Conservation (phyloP, 1,140 invertebrate species). For the Cydia splendana region DNA sequence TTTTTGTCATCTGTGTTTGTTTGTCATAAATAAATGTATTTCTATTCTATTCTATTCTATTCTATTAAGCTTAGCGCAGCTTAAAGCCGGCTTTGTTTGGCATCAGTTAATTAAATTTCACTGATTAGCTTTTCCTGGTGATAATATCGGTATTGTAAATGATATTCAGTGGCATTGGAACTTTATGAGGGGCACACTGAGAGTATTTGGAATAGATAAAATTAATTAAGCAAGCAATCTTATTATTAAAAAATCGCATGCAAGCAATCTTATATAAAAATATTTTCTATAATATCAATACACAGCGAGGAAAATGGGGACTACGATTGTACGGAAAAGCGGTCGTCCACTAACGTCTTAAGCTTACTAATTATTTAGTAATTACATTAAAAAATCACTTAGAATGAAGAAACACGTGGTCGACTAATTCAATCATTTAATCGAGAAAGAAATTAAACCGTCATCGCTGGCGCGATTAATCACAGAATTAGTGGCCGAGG, state of each 20-base stretch:
- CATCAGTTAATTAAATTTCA: constrained; percentile 16
- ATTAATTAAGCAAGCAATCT: no score
- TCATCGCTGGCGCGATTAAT: constrained; percentile 18
- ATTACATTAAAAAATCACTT: constrained; percentile 19
- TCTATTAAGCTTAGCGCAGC: constrained; percentile 1
- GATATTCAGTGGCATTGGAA: no score
- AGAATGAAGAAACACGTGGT: background rate
- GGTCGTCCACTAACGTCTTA: background rate
- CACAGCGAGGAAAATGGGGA: no score
- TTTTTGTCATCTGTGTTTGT: no score
- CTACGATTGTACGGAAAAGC: no score
- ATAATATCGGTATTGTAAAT: background rate
- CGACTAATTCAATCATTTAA: constrained; percentile 26
- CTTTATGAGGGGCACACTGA: no score
- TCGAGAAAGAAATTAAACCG: constrained; percentile 30
- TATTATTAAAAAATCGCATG: no score
- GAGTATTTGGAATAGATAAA: no score
- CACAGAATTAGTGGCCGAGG: constrained; percentile 19
- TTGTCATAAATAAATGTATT: no score
- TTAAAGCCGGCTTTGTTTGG: background rate
- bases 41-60: no score
- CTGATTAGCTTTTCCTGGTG: background rate
- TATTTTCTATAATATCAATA: no score
- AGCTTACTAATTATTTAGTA: background rate
- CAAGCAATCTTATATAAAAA: no score